Conservation (phyloP, 1,140 invertebrate species). For the Hylaeus anthracinus region DNA sequence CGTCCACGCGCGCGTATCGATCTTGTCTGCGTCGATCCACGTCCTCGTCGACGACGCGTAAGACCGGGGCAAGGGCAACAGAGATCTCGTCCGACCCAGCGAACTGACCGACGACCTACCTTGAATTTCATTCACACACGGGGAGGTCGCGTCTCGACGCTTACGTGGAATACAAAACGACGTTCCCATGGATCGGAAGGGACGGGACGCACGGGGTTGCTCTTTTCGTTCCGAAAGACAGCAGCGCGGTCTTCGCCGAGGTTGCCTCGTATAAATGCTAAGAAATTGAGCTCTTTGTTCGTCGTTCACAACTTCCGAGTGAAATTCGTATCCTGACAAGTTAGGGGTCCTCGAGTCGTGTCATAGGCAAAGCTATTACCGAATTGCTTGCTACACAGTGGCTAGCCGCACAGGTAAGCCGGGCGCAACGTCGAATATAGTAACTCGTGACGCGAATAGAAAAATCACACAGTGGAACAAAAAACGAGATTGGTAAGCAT, state of each 20-base stretch:
- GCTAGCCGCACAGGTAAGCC: no score
- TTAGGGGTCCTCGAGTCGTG: no score
- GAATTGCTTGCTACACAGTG: no score
- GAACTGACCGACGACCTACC: slow-evolving; percentile 63
- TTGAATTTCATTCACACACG: slow-evolving; percentile 75
- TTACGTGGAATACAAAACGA: slow-evolving; percentile 73
- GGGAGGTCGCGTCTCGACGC: slow-evolving; percentile 63
- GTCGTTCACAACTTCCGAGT: no score
- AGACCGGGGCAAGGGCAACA: slow-evolving; percentile 56
- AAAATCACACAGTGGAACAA: no score
- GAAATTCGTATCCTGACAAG: no score
- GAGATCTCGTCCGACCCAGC: slow-evolving; percentile 62
- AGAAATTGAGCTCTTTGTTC: background rate
- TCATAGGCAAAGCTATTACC: no score
- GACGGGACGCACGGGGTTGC: background rate
- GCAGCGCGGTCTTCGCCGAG: background rate
- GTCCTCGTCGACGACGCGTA: slow-evolving; percentile 60
- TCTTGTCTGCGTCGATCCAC: slow-evolving; percentile 59
- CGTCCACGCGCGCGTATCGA: slow-evolving; percentile 55
- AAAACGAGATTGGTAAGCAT: no score
- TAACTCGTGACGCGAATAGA: no score
- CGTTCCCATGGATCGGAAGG: slow-evolving; percentile 65
- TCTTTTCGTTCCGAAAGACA: slow-evolving; percentile 28
- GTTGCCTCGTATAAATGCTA: background rate
- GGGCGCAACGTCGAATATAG: no score